These are phyloP conservation scores for Xanthorhoe designata DNA, from an alignment of 2,888 invertebrate species.

Conservation along the genomic window DNA sequence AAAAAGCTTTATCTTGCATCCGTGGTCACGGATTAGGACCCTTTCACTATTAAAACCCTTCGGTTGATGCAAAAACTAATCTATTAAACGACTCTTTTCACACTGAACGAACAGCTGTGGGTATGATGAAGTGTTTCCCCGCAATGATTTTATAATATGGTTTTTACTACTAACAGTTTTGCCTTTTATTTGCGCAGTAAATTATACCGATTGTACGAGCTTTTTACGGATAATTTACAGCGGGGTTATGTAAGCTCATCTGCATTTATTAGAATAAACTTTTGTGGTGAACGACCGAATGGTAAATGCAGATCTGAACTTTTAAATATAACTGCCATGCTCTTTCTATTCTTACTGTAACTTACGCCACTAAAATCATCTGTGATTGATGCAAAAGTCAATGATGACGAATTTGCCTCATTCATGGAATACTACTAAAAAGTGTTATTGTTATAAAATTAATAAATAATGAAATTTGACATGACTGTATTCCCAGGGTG, in stretches of 20 bases:
- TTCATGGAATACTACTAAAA: too few species aligned
- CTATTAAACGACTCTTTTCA: constrained; percentile 34
- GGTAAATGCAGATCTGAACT: neutral
- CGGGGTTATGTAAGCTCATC: neutral
- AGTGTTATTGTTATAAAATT: too few species aligned
- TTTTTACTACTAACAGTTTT: constrained; percentile 17
- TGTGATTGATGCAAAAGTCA: too few species aligned
- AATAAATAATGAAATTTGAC: too few species aligned
- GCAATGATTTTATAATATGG: constrained; percentile 26
- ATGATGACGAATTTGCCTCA: too few species aligned
- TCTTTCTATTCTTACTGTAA: too few species aligned
- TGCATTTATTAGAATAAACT: neutral
- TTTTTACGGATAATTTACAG: constrained; percentile 1
- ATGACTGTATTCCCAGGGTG: too few species aligned
- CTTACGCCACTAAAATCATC: too few species aligned
- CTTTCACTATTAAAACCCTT: constrained; percentile 21
- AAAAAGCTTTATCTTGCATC: constrained; percentile 22
- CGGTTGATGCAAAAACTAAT: constrained; percentile 34
- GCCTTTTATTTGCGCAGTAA: constrained; percentile 8
- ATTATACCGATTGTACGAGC: constrained; percentile 6
- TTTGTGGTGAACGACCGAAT: neutral
- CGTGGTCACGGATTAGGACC: constrained; percentile 29
- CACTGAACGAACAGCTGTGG: constrained; percentile 30
- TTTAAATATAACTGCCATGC: too few species aligned
- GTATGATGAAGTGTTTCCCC: constrained; percentile 21